Evolutionary conservation across 2,888 invertebrate species (phyloP).

Genomic region (Pachycephus smyrnensis): DNA sequence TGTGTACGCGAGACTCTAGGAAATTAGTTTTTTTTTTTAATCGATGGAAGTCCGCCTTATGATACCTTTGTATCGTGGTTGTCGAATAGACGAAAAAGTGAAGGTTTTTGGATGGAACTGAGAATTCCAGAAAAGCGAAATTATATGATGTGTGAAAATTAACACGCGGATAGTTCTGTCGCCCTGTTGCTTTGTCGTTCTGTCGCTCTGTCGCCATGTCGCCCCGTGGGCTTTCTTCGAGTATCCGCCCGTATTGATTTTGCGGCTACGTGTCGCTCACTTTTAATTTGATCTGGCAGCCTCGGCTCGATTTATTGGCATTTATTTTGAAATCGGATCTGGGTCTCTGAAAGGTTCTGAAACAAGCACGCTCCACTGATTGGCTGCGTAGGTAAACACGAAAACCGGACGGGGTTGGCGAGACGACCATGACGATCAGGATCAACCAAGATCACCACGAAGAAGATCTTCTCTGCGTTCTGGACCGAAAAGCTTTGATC

Average conservation of each 20-base stretch:
- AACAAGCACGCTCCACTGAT: slow-evolving; percentile 28
- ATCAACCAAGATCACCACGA: slow-evolving; percentile 28
- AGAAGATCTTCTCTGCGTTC: slow-evolving; percentile 22
- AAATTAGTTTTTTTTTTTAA: background rate
- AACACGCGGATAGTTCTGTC: no score
- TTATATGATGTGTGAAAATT: no score
- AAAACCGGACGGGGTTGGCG: slow-evolving; percentile 1
- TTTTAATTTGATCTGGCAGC: slow-evolving; percentile 48
- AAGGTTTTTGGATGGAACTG: no score
- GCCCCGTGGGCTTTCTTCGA: slow-evolving; percentile 18
- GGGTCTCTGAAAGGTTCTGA: slow-evolving; percentile 22
- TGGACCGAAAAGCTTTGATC: no score
- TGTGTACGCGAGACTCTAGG: slow-evolving; percentile 9
- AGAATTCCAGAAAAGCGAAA: no score
- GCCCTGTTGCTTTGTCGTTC: no score
- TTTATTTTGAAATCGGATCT: slow-evolving; percentile 52
- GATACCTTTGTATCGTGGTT: no score
- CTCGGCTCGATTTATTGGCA: slow-evolving; percentile 48
- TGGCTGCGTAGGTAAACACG: slow-evolving; percentile 24
- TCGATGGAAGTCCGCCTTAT: no score
- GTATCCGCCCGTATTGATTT: slow-evolving; percentile 46
- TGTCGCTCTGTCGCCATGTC: slow-evolving; percentile 10
- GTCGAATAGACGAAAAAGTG: no score
- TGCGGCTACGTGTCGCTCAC: slow-evolving; percentile 30
- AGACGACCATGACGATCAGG: slow-evolving; percentile 13